These are phyloP conservation scores for Conus ventricosus DNA, from an alignment of 1,140 invertebrate genomes.

Conservation along the genomic window DNA sequence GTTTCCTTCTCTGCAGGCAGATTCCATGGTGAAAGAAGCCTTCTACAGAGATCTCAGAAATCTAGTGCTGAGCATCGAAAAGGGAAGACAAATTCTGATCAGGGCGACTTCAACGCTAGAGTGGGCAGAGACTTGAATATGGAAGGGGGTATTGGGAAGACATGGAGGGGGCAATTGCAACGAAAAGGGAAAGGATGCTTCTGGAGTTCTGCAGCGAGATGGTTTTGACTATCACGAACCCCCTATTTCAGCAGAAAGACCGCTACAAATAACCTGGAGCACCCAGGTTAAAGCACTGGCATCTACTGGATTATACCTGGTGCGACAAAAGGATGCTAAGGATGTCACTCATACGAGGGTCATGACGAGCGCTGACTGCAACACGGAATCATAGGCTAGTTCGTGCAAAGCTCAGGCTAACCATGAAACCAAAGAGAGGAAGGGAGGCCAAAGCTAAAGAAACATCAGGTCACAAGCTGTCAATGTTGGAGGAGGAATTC, in stretches of 20 bases:
- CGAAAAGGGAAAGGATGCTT: slow-evolving; percentile 45
- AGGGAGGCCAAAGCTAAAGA: slow-evolving; percentile 41
- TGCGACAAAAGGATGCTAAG: neutral
- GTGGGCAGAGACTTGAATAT: slow-evolving; percentile 35
- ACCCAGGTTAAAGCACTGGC: slow-evolving; percentile 49
- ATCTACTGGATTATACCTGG: slow-evolving; percentile 47
- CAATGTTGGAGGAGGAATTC: neutral
- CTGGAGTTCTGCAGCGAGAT: slow-evolving; percentile 39
- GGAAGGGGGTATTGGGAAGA: slow-evolving; percentile 45
- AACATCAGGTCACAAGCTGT: slow-evolving; percentile 31
- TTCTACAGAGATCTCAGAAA: neutral
- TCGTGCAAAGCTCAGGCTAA: slow-evolving; percentile 31
- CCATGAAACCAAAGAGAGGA: slow-evolving; percentile 42
- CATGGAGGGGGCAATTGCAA: slow-evolving; percentile 48
- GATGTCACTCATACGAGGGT: no score
- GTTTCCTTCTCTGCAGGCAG: neutral
- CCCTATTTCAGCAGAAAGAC: slow-evolving; percentile 36
- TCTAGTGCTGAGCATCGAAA: neutral
- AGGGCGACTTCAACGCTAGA: neutral
- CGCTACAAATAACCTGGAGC: slow-evolving; percentile 39
- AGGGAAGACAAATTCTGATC: neutral
- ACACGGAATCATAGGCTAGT: no score
- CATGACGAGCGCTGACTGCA: no score
- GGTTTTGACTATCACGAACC: slow-evolving; percentile 51
- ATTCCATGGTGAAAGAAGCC: neutral